phyloP scores from a whole-genome alignment of 2,113 vertebrate genomes.

The Cynocephalus volans region DNA sequence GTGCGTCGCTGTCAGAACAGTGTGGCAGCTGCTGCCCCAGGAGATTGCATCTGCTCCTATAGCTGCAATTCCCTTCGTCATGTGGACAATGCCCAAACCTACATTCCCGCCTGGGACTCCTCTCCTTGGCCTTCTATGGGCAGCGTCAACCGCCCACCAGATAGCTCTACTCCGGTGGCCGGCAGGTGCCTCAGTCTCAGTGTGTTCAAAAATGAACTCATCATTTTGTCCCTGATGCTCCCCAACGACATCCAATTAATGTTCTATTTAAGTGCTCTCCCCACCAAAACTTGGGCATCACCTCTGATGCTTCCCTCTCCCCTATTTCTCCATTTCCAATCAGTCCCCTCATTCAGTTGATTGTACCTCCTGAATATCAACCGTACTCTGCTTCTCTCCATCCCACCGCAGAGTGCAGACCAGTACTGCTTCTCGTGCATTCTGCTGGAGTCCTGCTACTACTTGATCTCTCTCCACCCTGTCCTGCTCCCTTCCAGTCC shows the following conservation, averaged over 20 bases:
- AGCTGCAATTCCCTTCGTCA: background rate
- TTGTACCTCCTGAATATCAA: too few relatives aligned
- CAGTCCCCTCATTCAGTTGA: background rate
- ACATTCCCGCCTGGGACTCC: background rate
- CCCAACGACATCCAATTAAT: background rate
- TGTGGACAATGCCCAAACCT: background rate
- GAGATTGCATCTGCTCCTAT: background rate
- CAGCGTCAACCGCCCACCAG: background rate
- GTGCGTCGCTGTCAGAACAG: rapidly evolving
- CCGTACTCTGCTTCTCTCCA: rapidly evolving
- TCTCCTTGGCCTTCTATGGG: background rate
- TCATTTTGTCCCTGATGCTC: background rate
- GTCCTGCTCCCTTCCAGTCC: background rate
- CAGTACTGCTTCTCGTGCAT: rapidly evolving
- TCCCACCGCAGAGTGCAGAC: too few relatives aligned
- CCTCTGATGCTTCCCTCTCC: background rate
- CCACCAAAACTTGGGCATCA: background rate
- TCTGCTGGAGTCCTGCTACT: background rate
- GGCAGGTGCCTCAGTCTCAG: background rate
- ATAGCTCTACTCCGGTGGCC: background rate
- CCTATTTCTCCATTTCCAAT: background rate
- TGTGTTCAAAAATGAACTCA: background rate
- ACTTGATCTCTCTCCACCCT: background rate
- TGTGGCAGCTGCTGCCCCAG: background rate
- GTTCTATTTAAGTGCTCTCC: too few relatives aligned